These are phyloP conservation scores for Pinctada fucata DNA, from an alignment of 2,888 invertebrate genomes.

Conservation along the genomic window DNA sequence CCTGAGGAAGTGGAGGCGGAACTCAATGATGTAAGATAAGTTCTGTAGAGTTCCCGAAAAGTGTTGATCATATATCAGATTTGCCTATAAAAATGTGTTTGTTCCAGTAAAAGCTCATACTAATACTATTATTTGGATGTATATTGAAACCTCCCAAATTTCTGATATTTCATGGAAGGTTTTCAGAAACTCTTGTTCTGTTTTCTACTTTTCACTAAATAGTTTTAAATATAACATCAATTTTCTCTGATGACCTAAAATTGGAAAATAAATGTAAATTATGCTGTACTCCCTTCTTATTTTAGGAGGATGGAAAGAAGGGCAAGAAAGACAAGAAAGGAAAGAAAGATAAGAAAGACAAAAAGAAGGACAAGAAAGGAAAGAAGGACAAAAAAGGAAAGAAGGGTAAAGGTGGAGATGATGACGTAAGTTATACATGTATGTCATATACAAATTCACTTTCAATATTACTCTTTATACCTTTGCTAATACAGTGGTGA, in stretches of 20 bases:
- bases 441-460: not conserved
- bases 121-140: too few relatives aligned
- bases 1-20: conserved; percentile 76
- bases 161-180: too few relatives aligned
- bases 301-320: conserved; percentile 69
- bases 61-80: too few relatives aligned
- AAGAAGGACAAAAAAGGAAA: conserved; percentile 76
- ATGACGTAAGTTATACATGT: conserved; percentile 64
- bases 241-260: too few relatives aligned
- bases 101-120: too few relatives aligned
- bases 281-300: not conserved
- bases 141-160: too few relatives aligned
- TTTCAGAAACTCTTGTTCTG: too few relatives aligned
- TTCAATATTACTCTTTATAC: conserved; percentile 7
- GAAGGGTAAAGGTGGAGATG: conserved; percentile 81
- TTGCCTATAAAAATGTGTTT: too few relatives aligned
- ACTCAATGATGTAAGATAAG: conserved; percentile 59
- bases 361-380: conserved; percentile 67
- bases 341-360: conserved; percentile 75
- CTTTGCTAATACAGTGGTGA: not conserved
- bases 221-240: too few relatives aligned
- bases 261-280: not conserved
- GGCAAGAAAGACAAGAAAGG: conserved; percentile 81
- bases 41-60: too few relatives aligned
- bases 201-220: too few relatives aligned